Evolutionary conservation across 2,888 invertebrate genomes (phyloP).

Genomic region (Spisula solida): DNA sequence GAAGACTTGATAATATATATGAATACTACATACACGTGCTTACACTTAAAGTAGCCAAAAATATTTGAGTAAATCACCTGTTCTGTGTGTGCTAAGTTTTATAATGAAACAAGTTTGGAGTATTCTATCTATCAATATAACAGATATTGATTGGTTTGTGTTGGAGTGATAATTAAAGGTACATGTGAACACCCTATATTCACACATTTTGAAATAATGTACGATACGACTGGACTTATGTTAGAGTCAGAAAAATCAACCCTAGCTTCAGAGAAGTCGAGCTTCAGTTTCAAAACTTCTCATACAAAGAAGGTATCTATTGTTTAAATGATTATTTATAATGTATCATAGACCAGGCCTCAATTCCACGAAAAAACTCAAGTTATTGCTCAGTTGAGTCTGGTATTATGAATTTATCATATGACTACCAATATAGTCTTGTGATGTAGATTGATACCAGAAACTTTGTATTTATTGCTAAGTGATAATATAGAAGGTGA

Average conservation of each 20-base stretch:
- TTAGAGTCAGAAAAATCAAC: constrained; percentile 65
- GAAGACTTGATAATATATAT: no score
- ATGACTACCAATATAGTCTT: no score
- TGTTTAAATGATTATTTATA: no score
- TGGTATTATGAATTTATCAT: no score
- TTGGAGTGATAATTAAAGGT: neutral
- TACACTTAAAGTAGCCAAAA: no score
- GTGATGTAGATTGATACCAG: no score
- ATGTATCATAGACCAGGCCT: no score
- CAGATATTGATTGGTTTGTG: neutral
- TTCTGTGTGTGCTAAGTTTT: neutral
- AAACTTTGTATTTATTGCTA: no score
- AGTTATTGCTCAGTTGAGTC: no score
- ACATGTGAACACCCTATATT: neutral
- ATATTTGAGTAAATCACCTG: neutral
- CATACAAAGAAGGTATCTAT: constrained; percentile 25
- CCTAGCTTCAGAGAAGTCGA: constrained; percentile 64
- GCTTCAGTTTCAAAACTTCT: constrained; percentile 46
- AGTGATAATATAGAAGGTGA: no score
- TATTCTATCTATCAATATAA: neutral
- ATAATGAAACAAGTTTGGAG: neutral
- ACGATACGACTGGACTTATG: constrained; percentile 60
- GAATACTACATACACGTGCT: no score
- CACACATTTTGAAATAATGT: constrained; percentile 38
- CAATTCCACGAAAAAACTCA: no score